Base-by-base conservation (phyloP, 2,113 vertebrate species). In the Nyctibius bracteatus region DNA sequence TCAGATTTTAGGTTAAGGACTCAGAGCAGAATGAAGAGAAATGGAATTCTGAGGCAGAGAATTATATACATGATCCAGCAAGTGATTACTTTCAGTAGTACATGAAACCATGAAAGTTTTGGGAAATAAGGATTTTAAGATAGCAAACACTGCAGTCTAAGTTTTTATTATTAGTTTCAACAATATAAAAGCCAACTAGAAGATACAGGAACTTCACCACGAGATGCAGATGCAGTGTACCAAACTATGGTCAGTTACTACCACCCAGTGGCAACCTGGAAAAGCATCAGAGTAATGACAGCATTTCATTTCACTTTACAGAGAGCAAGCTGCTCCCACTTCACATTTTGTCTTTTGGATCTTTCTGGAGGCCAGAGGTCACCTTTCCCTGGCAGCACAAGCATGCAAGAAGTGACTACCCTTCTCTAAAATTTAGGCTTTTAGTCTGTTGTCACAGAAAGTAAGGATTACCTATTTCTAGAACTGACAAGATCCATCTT, bases 261-360 rank as follows among this genome's bases (percentile, higher is more conserved):
- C 95, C 96, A 94, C 92, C 90, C 94, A 97, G 94, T 81, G 97
- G 96, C 58, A 84, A 57, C 7, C 41, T 33, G 23, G 55, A 65
- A 92, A 88, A 59, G 12, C 49, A 68, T 33, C 35, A 33, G 23
- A 51, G 24, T 25, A 74, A 31, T 22, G 28, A 39, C 5, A 72
- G 19, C 46, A 73, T 41, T 46, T 74, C 30, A 20, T 28, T 65
- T 43, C 6, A 33, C 63, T 55, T 37, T 23, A 58, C 19, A 59
- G 25, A 35, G 11, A 75, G 51, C 43, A 58, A 78, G 24, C 23
- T 58, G 37, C 15, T 31, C 35, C 31, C 55, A 33, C 63, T 46
- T 70, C 54, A 66, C 30, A 23, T 63, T 57, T 28, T 80, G 46
- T 51, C 39, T 62, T 91, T 31, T 13, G 25, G 0, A 12, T 43